Base-by-base conservation (phyloP, 2,797 vertebrate genomes). In the Pipistrellus pipistrellus region DNA sequence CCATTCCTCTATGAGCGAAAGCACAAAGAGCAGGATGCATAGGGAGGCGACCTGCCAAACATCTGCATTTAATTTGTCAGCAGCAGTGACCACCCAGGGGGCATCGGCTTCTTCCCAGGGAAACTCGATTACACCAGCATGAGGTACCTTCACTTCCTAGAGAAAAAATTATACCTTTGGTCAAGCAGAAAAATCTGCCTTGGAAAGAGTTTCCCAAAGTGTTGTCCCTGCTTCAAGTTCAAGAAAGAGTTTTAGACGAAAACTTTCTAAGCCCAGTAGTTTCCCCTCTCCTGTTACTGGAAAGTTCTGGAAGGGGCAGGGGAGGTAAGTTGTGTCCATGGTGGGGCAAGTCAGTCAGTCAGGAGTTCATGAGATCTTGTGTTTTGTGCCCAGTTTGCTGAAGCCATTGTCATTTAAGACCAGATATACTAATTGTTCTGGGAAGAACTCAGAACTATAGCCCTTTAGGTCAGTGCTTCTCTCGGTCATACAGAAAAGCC, bases 61-160 rank as follows among this genome's bases (percentile, higher is more conserved):
- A 97, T 97, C 95, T 97, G 97, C 48, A 30, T 96, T 96, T 96
- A 90, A 97, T 97, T 96, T 95, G 75, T 90, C 83, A 77, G 89
- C 96, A 94, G 83, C 85, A 84, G 66, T 96, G 96, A 91, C 97
- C 97, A 96, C 95, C 95, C 97, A 96, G 95, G 83, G 96, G 96
- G 88, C 95, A 96, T 91, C 21, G 12, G 82, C 95, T 96, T 96
- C 94, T 96, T 96, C 96, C 96, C 96, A 88, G 91, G 83, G 91
- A 97, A 97, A 97, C 94, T 93, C 41, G 25, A 96, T 96, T 96
- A 96, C 76, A 95, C 92, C 88, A 92, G 83, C 86, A 93, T 72
- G 90, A 96, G 88, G 95, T 96, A 91, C 94, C 87, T 93, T 95
- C 41, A 94, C 95, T 96, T 97, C 96, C 96, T 95, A 73, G 85